Conservation (phyloP, 1,140 invertebrate genomes). For the Trichogramma pretiosum region DNA sequence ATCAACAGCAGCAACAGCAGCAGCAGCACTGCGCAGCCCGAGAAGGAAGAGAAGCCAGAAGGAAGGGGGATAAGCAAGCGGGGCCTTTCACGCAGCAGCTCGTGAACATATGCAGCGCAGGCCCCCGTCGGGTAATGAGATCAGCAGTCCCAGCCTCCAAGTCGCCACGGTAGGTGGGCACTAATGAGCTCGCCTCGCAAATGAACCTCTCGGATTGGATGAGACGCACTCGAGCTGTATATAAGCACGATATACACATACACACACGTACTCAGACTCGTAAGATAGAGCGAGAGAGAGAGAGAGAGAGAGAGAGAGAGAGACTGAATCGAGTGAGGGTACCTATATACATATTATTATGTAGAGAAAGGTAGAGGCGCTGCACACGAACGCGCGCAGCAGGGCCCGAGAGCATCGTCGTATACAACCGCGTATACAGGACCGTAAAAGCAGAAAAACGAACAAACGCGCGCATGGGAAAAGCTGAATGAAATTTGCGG, state of each 20-base stretch:
- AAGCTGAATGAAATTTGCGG: too few relatives aligned
- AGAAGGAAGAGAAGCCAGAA: slow-evolving; percentile 9
- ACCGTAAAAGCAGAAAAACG: slow-evolving; percentile 15
- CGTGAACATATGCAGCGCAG: slow-evolving; percentile 22
- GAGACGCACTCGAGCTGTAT: slow-evolving; percentile 1
- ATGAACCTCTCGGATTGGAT: neutral
- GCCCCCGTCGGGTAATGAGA: slow-evolving; percentile 25
- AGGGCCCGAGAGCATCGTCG: slow-evolving; percentile 29
- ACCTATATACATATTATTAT: neutral
- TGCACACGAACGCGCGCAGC: slow-evolving; percentile 30
- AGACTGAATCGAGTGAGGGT: slow-evolving; percentile 1
- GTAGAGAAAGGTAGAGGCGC: slow-evolving; percentile 30
- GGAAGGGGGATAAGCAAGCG: slow-evolving; percentile 18
- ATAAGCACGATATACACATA: too few relatives aligned
- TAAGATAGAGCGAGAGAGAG: neutral
- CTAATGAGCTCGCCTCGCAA: slow-evolving; percentile 35
- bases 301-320: slow-evolving; percentile 10
- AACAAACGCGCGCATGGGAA: slow-evolving; percentile 10
- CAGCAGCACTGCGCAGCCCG: neutral
- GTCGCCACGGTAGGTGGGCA: slow-evolving; percentile 35
- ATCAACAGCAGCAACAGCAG: too few relatives aligned
- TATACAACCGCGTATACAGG: too few relatives aligned
- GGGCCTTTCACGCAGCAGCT: slow-evolving; percentile 24
- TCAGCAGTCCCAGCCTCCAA: too few relatives aligned
- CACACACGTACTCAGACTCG: neutral